Evolutionary conservation across 2,797 vertebrate species (phyloP).

Genomic region (Passerculus sandwichensis): DNA sequence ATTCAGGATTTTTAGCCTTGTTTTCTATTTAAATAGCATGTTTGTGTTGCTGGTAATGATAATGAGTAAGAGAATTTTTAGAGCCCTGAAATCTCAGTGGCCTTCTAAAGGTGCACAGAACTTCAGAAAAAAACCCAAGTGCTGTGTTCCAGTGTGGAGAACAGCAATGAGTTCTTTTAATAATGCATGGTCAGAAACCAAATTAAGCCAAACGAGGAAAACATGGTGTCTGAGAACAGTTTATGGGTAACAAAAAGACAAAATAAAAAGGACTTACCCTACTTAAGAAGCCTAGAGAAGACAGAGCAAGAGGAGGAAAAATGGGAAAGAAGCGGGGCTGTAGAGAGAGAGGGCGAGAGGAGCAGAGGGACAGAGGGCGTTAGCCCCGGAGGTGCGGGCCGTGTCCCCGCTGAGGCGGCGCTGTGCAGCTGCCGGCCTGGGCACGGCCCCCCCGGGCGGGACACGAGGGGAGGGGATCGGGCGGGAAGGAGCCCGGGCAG

Average conservation of each 20-base stretch:
- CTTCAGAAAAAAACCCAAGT: not conserved
- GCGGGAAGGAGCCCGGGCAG: too few relatives aligned
- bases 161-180: not conserved
- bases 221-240: not conserved
- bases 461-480: too few relatives aligned
- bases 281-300: not conserved
- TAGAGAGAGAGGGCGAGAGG: not conserved
- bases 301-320: not conserved
- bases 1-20: not conserved
- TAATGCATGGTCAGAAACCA: fast-evolving
- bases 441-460: too few relatives aligned
- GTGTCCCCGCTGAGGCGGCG: not conserved
- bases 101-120: not conserved
- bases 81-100: not conserved
- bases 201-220: not conserved
- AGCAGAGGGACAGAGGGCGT: not conserved
- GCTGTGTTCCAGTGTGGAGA: not conserved
- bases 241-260: not conserved
- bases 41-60: not conserved
- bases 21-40: not conserved
- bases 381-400: not conserved
- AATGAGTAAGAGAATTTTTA: not conserved
- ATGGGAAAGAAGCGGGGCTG: not conserved
- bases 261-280: not conserved
- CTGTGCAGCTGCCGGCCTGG: not conserved